Evolutionary conservation across 2,888 invertebrate genomes (phyloP).

Genomic region (Xylota sylvarum): DNA sequence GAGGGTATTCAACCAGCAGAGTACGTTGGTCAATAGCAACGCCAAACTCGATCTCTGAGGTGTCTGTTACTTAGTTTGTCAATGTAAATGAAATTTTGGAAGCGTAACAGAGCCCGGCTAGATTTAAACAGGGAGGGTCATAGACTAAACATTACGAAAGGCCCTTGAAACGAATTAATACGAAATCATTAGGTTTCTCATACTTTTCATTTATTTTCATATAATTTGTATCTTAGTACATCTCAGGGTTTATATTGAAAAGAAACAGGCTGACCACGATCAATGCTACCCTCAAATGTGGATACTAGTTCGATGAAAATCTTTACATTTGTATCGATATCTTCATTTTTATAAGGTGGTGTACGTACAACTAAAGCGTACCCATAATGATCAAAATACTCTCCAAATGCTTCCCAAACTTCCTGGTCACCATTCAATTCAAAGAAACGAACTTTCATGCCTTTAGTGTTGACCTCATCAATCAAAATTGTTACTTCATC

Average conservation of each 20-base stretch:
- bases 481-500: slow-evolving; percentile 93
- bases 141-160: no score
- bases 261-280: slow-evolving; percentile 88
- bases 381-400: slow-evolving; percentile 94
- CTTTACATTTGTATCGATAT: slow-evolving; percentile 87
- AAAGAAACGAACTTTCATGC: slow-evolving; percentile 93
- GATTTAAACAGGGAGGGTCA: no score
- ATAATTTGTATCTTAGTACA: no score
- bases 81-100: no score
- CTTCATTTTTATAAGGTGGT: slow-evolving; percentile 89
- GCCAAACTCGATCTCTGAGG: no score
- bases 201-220: no score
- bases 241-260: slow-evolving; percentile 89
- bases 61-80: no score
- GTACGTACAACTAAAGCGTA: slow-evolving; percentile 94
- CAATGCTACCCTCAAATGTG: slow-evolving; percentile 88
- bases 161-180: no score
- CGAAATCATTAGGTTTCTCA: no score
- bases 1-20: no score
- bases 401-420: slow-evolving; percentile 90
- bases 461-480: slow-evolving; percentile 95
- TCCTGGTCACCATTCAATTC: slow-evolving; percentile 89
- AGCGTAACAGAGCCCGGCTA: no score
- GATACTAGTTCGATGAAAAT: slow-evolving; percentile 92
- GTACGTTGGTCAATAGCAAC: no score